Evolutionary conservation across 2,888 invertebrate genomes (phyloP), one percentile per base, ranked within the genome.

Genomic region (Caenorhabditis sp.): DNA sequence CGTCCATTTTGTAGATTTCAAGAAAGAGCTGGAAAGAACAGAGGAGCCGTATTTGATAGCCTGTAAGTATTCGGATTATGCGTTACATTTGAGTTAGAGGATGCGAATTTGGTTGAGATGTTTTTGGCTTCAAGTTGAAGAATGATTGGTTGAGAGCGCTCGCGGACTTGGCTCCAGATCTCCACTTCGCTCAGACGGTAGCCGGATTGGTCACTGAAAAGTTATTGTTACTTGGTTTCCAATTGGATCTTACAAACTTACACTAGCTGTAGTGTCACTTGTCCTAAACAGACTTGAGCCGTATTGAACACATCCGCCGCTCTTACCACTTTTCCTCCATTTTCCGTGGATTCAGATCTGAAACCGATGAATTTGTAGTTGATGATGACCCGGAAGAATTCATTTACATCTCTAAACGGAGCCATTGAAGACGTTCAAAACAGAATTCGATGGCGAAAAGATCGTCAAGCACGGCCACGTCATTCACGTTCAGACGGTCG

Each of bases 81-180:
- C 50, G 43, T 43, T 20, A 75, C 75, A 63, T 55, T 75, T 17
- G 75, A 75, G 43, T 68, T 75, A 0, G 62, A 52, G 0, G 75
- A 70, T 9, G 52, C 39, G 32, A 75, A 35, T 39, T 85, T 85
- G 50, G 72, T 81, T 17, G 74, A 70, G 26, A 84, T 66, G 59
- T 81, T 83, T 52, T 77, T 78, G 24, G 85, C 82, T 11, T 75
- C 78, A 58, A 85, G 73, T 58, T 85, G 85, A 37, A 85, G 68
- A 8, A 85, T 50, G 35, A 85, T 75, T 9, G 85, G 80, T 30
- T 86, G 83, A 7, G 84, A 70, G 15, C 79, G 72, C 8, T 82
- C 77, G n/a, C 85, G 72, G 13, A 86, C 22, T 20, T 78, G 79
- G 32, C 83, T 81, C 45, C 81, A 84, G 39, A 85, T 73, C 61